Evolutionary conservation across 2,797 vertebrate species (phyloP).

Genomic region (Dipus sagitta): DNA sequence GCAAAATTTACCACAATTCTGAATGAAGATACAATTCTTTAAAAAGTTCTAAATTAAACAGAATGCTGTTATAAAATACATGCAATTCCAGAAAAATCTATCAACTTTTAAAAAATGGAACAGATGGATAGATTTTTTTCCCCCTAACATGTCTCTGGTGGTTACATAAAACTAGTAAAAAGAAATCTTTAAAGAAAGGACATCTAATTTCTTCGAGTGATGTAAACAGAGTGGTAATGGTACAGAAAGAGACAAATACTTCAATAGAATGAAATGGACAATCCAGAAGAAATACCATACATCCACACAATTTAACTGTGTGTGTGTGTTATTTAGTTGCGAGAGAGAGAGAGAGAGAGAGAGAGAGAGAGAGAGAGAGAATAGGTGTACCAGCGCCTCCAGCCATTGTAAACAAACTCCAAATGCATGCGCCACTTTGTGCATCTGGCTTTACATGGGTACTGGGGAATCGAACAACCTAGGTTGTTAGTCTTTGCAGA

Average conservation of each 20-base stretch:
- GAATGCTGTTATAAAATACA: background rate
- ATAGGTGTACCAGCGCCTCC: too few species aligned
- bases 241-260: background rate
- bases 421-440: too few species aligned
- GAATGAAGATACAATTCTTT: constrained; percentile 4
- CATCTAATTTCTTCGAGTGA: constrained; percentile 28
- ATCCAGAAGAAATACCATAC: background rate
- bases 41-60: constrained; percentile 43
- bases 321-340: too few species aligned
- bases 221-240: background rate
- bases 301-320: background rate
- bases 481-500: too few species aligned
- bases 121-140: background rate
- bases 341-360: too few species aligned
- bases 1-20: background rate
- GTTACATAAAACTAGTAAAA: constrained; percentile 39
- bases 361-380: too few species aligned
- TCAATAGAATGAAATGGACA: constrained; percentile 9
- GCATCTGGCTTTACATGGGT: too few species aligned
- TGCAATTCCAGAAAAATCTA: background rate
- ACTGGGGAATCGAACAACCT: too few species aligned
- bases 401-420: too few species aligned
- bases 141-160: background rate
- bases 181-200: background rate
- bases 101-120: background rate